phyloP scores from a whole-genome alignment of 2,888 invertebrate genomes.

The Drosophila paracracens region DNA sequence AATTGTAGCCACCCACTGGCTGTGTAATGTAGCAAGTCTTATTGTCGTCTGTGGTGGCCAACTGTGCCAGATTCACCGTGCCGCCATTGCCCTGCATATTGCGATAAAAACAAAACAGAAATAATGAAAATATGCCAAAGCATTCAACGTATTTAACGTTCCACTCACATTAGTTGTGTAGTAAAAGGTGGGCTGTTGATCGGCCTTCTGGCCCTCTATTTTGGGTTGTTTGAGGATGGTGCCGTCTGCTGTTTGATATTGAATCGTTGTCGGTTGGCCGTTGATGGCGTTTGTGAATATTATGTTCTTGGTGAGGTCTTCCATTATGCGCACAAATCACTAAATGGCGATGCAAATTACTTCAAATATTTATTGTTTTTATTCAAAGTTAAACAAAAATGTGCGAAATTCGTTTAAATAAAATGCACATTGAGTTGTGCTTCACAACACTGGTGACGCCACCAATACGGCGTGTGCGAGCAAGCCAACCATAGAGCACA shows the following conservation, averaged over 20 bases:
- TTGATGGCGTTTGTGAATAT: slow-evolving; percentile 88
- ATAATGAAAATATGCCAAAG: neutral
- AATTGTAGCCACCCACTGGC: slow-evolving; percentile 90
- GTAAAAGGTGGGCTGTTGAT: slow-evolving; percentile 89
- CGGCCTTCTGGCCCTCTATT: slow-evolving; percentile 87
- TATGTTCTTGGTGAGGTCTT: slow-evolving; percentile 84
- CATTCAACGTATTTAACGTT: neutral
- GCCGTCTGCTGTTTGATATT: slow-evolving; percentile 89
- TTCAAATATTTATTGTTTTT: slow-evolving; percentile 1
- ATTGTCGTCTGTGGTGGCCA: slow-evolving; percentile 87
- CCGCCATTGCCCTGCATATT: slow-evolving; percentile 85
- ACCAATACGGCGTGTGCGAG: slow-evolving; percentile 24
- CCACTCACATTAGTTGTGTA: slow-evolving; percentile 86
- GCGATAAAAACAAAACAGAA: neutral
- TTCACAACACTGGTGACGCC: slow-evolving; percentile 58
- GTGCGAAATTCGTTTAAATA: slow-evolving; percentile 34
- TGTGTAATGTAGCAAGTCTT: slow-evolving; percentile 91
- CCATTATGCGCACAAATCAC: slow-evolving; percentile 73
- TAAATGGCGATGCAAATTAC: slow-evolving; percentile 30
- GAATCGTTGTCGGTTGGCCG: slow-evolving; percentile 88
- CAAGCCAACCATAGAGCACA: slow-evolving; percentile 50
- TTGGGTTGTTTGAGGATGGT: slow-evolving; percentile 88
- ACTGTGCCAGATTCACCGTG: slow-evolving; percentile 90
- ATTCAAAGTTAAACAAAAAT: slow-evolving; percentile 5
- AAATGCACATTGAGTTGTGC: slow-evolving; percentile 44